Conservation (phyloP, 1,140 invertebrate species). For the Cherax quadricarinatus region DNA sequence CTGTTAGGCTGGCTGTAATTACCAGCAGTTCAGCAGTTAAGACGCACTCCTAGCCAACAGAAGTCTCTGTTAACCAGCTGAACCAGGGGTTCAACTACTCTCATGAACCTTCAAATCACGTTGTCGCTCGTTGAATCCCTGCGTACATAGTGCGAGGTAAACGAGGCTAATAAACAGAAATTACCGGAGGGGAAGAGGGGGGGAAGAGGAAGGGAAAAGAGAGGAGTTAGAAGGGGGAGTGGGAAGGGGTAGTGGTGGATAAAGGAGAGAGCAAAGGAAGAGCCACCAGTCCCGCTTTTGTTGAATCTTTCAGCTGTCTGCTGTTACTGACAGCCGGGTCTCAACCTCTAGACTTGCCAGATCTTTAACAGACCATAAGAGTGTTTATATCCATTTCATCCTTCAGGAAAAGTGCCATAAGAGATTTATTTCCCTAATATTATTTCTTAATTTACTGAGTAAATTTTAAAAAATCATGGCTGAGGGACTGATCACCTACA, state of each 20-base stretch:
- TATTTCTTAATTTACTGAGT: not conserved
- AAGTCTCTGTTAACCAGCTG: not conserved
- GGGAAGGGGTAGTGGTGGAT: constrained; percentile 36
- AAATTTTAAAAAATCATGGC: too few species aligned
- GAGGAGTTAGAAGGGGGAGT: constrained; percentile 2
- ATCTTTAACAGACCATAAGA: not conserved
- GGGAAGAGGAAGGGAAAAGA: constrained; percentile 1
- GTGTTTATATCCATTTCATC: constrained; percentile 41
- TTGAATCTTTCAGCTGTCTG: constrained; percentile 57
- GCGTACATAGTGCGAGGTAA: constrained; percentile 5
- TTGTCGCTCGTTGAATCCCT: not conserved
- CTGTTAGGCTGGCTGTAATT: constrained; percentile 30
- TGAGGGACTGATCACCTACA: too few species aligned
- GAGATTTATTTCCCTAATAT: not conserved
- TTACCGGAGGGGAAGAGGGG: constrained; percentile 24
- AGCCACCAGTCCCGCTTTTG: constrained; percentile 63
- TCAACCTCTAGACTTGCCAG: constrained; percentile 53
- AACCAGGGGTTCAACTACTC: too few species aligned
- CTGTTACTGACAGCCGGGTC: constrained; percentile 44
- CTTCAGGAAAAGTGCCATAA: too few species aligned
- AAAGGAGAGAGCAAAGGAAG: constrained; percentile 53
- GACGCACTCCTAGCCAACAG: not conserved
- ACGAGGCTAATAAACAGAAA: constrained; percentile 60
- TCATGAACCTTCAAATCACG: not conserved
- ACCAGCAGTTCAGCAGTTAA: constrained; percentile 20